Evolutionary conservation across 2,888 invertebrate species (phyloP).

Genomic region (Lycophotia porphyrea): DNA sequence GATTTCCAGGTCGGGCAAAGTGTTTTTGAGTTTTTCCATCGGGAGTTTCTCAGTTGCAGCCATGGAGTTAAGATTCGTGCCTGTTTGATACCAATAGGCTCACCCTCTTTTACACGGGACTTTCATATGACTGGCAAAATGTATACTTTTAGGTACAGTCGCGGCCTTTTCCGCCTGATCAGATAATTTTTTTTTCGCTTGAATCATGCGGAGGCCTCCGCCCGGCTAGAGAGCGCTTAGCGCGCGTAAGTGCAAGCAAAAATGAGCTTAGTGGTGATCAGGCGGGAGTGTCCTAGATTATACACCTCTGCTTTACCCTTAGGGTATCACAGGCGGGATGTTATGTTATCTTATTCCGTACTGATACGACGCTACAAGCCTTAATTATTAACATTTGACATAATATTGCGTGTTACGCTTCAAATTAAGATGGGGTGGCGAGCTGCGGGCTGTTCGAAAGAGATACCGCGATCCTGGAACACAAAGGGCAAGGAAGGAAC

Average conservation of each 20-base stretch:
- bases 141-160: not conserved
- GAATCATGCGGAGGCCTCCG: too few species aligned
- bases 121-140: not conserved
- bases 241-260: too few species aligned
- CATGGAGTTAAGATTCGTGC: not conserved
- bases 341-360: not conserved
- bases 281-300: too few species aligned
- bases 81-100: not conserved
- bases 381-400: constrained; percentile 34
- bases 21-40: not conserved
- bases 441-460: too few species aligned
- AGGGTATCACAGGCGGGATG: not conserved
- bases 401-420: constrained; percentile 57
- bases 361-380: not conserved
- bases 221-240: too few species aligned
- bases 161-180: too few species aligned
- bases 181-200: too few species aligned
- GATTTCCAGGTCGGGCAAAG: not conserved
- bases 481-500: too few species aligned
- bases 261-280: too few species aligned
- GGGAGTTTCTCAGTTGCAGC: not conserved
- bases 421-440: constrained; percentile 32
- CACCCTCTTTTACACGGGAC: not conserved
- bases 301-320: not conserved
- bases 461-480: too few species aligned